Base-by-base conservation (phyloP, 2,888 invertebrate genomes). In the Balanococcus diminutus region DNA sequence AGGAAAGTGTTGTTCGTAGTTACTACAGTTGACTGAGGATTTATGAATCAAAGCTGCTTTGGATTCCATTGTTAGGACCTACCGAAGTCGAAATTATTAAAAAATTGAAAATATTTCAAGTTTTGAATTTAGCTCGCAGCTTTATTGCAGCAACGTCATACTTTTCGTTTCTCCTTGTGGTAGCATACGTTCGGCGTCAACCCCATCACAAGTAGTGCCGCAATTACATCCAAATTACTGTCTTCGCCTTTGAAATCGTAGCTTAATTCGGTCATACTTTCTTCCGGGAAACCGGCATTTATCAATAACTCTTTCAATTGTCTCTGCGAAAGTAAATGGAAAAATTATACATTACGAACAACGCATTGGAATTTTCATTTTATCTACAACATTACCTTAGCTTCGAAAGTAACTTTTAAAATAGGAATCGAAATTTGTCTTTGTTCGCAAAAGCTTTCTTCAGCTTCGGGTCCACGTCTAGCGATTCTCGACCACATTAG, bases 151-250 rank as follows among this genome's bases (percentile, higher is more conserved):
- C n/a, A n/a, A n/a, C n/a, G n/a, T 25, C 28, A 1, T 87, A 93
- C 95, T 91, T 98, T 98, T 87, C 99, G 92, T 90, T 98, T 99
- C 87, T 98, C 98, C 90, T 96, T 97, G 90, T 98, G 97, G 89
- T 93, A 94, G 89, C 98, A 98, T 2, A 99, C 97, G 90, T 99
- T 99, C 0, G 99, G 99, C 90, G 99, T 99, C 0, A 98, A 92
- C 0, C 98, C 99, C 92, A 96, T 93, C 88, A 95, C 95, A 89
- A 99, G 92, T 86, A 98, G 91, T 0, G 96, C 95, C 87, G 96
- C 93, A 0, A 97, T 94, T 86, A 95, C 91, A 89, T 99, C 98
- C 56, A 98, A 90, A 32, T 92, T 92, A 51, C 85, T 82, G 0
- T 94, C 92, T 90, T 98, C 97, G 0, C 95, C 93, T 0, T 94